A percentile compares a stretch with the other conserved stretches of the same genome.
These are phyloP conservation scores for roundworm (Caenorhabditis elegans) DNA, from an alignment of 1,140 invertebrate species.

Conservation along the genomic window DNA sequence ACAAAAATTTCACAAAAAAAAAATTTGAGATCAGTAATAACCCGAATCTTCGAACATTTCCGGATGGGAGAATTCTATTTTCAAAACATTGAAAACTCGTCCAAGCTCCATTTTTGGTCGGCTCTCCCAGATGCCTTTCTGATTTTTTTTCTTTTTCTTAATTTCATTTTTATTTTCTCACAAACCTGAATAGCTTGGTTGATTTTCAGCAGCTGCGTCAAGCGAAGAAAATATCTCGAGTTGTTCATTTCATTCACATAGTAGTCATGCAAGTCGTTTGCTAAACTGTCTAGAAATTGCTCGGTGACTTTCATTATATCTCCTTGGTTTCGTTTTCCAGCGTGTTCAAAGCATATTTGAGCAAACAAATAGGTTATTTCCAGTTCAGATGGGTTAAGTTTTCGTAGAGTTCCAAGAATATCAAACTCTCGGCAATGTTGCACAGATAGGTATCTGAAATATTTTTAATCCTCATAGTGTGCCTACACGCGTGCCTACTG, in stretches of 20 bases:
- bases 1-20: no score
- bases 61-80: no score
- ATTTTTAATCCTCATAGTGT: not conserved
- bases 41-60: no score
- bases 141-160: no score
- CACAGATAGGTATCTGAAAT: not conserved
- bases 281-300: not conserved
- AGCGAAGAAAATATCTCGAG: not conserved
- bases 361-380: conserved; percentile 1
- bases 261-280: conserved; percentile 11
- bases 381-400: not conserved
- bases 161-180: no score
- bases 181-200: no score
- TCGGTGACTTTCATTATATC: not conserved
- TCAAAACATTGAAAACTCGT: no score
- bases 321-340: not conserved
- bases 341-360: conserved; percentile 20
- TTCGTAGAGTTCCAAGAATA: not conserved
- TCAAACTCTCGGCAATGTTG: not conserved
- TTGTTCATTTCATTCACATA: not conserved
- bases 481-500: no score
- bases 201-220: no score
- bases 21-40: no score
- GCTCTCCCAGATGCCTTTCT: no score
- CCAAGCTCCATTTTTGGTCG: no score